Percentiles rank a stretch among this genome's conserved stretches.
phyloP scores from a whole-genome alignment of 2,113 vertebrate genomes.

The Ahaetulla prasina region DNA sequence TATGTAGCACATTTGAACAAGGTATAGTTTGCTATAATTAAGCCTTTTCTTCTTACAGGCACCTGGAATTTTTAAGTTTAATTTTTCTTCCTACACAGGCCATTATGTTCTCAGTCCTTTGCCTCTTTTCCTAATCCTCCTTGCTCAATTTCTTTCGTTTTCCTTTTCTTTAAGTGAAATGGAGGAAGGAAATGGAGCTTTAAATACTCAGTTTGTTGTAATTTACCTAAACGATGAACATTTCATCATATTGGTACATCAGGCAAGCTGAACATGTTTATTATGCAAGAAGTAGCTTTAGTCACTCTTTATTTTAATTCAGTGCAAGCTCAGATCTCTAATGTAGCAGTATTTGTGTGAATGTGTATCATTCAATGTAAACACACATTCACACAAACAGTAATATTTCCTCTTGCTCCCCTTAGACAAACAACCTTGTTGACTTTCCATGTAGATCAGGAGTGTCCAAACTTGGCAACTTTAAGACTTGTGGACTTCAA shows the following conservation, averaged over 20 bases:
- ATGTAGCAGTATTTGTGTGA: constrained; percentile 5
- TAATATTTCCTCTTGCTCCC: background rate
- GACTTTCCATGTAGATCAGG: too few relatives aligned
- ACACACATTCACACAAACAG: background rate
- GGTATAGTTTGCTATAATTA: constrained; percentile 35
- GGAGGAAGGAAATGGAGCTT: constrained; percentile 20
- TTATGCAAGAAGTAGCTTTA: constrained; percentile 45
- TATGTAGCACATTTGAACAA: background rate
- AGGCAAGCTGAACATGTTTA: constrained; percentile 20
- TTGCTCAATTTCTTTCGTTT: background rate
- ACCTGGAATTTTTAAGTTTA: constrained; percentile 32
- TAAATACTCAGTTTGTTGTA: constrained; percentile 52
- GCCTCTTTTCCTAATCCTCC: background rate
- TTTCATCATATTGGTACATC: background rate
- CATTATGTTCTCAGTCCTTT: constrained; percentile 30
- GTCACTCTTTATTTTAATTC: constrained; percentile 34
- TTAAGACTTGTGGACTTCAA: too few relatives aligned
- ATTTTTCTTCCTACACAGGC: constrained; percentile 36
- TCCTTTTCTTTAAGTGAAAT: background rate
- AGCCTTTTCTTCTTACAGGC: constrained; percentile 40
- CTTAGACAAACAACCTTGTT: background rate
- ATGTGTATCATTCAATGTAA: background rate
- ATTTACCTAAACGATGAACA: constrained; percentile 43
- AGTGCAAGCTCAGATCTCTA: constrained; percentile 16
- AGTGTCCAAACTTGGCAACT: too few relatives aligned